Base-by-base conservation (phyloP, 1,140 invertebrate genomes). In the Trichoplusia ni region DNA sequence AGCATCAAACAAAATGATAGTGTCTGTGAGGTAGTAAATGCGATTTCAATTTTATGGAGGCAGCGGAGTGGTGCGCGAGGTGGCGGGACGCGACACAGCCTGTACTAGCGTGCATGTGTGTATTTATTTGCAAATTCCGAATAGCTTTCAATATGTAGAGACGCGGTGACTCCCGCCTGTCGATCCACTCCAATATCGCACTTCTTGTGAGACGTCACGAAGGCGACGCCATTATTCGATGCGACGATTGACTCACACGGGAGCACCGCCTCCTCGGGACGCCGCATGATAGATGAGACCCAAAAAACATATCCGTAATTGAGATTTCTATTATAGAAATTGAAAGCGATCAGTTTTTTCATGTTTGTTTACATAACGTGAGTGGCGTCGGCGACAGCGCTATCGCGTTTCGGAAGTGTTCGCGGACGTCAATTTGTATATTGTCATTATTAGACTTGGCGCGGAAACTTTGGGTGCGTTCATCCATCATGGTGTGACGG, bases 61-160 rank as follows among this genome's bases (percentile, higher is more conserved):
- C 73, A 69, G 70, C 72, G 27, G 27, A 81, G 79, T 71, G 84
- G 82, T 77, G 82, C 76, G 79, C 69, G 71, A 77, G 79, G 81
- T 78, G 77, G 77, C 70, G 72, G 66, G 53, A 47, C 31, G 59
- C 37, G 38, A 29, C 54, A 68, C 64, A 69, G 64, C 51, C 69
- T 64, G 64, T 51, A 31, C 68, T 72, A 73, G 65, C 71, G 65
- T 75, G 78, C 87, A 82, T 89, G 72, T 69, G 73, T 72, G 79
- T 89, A 89, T 90, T 89, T 89, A 89, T 89, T 90, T 90, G 85
- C 81, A 81, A 88, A 87, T 88, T 85, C 87, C 81, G 77, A 88
- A 82, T 85, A 83, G 83, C 85, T 89, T 87, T 90, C 86, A 90
- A 87, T 89, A 87, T 87, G 83, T 88, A 84, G 84, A 87, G 74